These are phyloP conservation scores for Xiphophorus maculatus DNA, from an alignment of 2,113 vertebrate genomes.

Conservation along the genomic window DNA sequence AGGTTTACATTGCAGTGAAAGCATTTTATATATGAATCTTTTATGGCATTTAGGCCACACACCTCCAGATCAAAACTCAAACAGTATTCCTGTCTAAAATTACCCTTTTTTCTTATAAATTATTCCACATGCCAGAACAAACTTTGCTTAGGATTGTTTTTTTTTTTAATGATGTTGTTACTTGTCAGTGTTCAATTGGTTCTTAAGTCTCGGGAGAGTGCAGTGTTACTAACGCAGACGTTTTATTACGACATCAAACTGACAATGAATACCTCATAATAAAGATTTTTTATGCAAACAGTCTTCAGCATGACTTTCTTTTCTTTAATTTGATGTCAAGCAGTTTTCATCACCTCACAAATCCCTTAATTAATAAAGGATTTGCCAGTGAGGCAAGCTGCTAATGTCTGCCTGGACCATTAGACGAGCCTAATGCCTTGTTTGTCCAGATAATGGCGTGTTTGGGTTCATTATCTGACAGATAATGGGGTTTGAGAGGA, in stretches of 20 bases:
- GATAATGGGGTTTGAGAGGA: conserved; percentile 31
- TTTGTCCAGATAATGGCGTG: conserved; percentile 56
- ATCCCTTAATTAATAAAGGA: conserved; percentile 18
- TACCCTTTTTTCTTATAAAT: neutral
- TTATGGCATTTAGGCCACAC: conserved; percentile 27
- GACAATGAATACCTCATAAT: conserved; percentile 64
- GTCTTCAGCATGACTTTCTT: neutral
- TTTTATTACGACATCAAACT: conserved; percentile 41
- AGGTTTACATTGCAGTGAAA: conserved; percentile 25
- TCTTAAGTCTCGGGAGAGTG: conserved; percentile 29
- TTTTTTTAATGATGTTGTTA: conserved; percentile 28
- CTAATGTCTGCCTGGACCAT: conserved; percentile 40
- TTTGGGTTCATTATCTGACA: conserved; percentile 48
- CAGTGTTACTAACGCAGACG: conserved; percentile 22
- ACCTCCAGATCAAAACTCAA: conserved; percentile 1
- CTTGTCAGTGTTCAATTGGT: conserved; percentile 20
- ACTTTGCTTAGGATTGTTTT: neutral
- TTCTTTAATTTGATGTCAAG: conserved; percentile 16
- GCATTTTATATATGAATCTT: conserved; percentile 12
- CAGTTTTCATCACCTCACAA: neutral
- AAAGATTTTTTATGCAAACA: conserved; percentile 52
- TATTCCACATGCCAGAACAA: conserved; percentile 6
- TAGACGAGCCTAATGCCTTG: conserved; percentile 39
- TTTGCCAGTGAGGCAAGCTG: conserved; percentile 12
- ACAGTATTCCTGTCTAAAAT: conserved; percentile 35